A percentile compares a stretch with the other conserved stretches of the same genome.
Conservation (phyloP, 2,113 vertebrate species). For the Macrotis lagotis region DNA sequence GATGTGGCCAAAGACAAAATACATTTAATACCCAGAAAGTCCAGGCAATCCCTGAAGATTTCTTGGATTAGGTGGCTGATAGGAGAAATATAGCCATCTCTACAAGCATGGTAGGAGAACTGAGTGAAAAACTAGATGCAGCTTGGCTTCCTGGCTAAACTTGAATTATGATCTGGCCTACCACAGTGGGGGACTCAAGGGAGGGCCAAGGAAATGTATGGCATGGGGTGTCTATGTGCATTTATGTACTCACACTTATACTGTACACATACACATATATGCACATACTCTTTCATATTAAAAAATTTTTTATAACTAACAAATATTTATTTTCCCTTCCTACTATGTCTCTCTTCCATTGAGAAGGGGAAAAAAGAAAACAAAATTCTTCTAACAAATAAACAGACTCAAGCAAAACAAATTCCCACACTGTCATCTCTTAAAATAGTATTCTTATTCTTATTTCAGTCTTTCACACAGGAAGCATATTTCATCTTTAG, state of each 20-base stretch:
- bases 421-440: background rate
- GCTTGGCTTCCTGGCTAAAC: background rate
- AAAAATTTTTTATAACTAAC: background rate
- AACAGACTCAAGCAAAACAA: background rate
- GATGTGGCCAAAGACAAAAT: background rate
- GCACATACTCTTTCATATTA: background rate
- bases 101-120: background rate
- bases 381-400: background rate
- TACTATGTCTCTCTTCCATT: background rate
- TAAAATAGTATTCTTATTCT: background rate
- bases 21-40: background rate
- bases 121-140: background rate
- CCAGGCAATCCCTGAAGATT: conserved; percentile 1
- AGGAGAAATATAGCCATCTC: background rate
- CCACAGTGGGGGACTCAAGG: background rate
- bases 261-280: background rate
- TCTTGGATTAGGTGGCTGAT: background rate
- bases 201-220: background rate
- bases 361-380: background rate
- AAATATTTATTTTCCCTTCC: background rate
- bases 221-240: background rate
- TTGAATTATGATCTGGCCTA: background rate
- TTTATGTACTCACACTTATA: background rate
- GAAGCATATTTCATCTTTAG: background rate
- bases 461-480: background rate